Evolutionary conservation across 2,113 vertebrate genomes (phyloP).

Genomic region (Falco punctatus): DNA sequence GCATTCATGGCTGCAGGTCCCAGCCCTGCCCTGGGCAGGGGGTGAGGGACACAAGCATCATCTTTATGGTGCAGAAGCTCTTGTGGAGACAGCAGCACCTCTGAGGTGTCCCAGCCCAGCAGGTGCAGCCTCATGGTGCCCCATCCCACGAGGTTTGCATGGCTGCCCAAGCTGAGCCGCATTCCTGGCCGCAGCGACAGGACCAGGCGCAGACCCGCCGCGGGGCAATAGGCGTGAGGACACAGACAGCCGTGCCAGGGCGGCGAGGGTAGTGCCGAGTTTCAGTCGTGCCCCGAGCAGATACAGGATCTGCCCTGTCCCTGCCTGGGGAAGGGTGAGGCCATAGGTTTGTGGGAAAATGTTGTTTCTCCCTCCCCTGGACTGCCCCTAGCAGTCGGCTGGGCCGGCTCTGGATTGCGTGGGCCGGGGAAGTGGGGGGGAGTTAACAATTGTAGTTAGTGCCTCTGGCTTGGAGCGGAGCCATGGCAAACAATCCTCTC

Average conservation of each 20-base stretch:
- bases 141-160: neutral
- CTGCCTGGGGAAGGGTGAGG: conserved; percentile 53
- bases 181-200: neutral
- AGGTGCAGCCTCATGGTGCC: neutral
- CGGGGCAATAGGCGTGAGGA: neutral
- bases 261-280: neutral
- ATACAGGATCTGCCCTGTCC: neutral
- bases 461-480: conserved; percentile 50
- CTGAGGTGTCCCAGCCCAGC: rapidly evolving
- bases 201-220: neutral
- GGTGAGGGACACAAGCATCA: neutral
- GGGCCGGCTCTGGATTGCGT: conserved; percentile 24
- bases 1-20: rapidly evolving
- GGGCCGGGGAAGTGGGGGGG: conserved; percentile 21
- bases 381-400: conserved; percentile 26
- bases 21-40: neutral
- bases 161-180: neutral
- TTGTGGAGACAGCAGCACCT: neutral
- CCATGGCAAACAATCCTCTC: conserved; percentile 39
- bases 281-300: neutral
- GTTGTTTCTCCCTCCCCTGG: conserved; percentile 45
- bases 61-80: neutral
- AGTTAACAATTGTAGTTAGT: neutral
- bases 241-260: neutral
- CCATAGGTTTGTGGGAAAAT: conserved; percentile 37